Conservation (phyloP, 2,888 invertebrate genomes). For the Lasioglossum zephyrum region DNA sequence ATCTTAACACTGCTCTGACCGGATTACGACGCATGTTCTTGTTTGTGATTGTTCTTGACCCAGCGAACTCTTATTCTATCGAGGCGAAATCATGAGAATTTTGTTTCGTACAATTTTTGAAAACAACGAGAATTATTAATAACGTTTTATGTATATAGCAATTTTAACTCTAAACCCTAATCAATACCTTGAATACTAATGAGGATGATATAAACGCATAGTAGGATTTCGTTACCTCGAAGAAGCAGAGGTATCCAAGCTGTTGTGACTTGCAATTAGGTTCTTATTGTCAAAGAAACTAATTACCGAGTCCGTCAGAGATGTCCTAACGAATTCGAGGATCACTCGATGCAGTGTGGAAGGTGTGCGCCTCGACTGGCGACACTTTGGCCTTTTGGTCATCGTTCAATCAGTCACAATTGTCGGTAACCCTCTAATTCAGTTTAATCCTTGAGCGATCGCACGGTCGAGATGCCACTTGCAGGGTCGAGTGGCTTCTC, state of each 20-base stretch:
- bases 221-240: neutral
- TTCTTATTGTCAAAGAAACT: neutral
- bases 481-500: conserved; percentile 29
- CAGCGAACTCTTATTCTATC: neutral
- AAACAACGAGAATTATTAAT: neutral
- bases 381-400: conserved; percentile 32
- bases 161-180: neutral
- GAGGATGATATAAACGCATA: neutral
- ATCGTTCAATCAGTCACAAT: conserved; percentile 60
- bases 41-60: neutral
- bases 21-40: neutral
- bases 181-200: neutral
- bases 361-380: neutral
- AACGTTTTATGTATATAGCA: neutral
- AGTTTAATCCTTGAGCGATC: conserved; percentile 56
- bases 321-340: neutral
- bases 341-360: neutral
- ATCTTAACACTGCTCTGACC: neutral
- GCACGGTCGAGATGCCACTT: conserved; percentile 32
- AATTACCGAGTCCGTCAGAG: neutral
- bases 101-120: neutral
- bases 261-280: neutral
- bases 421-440: conserved; percentile 62
- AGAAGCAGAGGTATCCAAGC: neutral
- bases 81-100: neutral